These are phyloP conservation scores for Chrysaora quinquecirrha DNA, from an alignment of 30 jellyfish, hydroid and myxozoan species.

Conservation along the genomic window DNA sequence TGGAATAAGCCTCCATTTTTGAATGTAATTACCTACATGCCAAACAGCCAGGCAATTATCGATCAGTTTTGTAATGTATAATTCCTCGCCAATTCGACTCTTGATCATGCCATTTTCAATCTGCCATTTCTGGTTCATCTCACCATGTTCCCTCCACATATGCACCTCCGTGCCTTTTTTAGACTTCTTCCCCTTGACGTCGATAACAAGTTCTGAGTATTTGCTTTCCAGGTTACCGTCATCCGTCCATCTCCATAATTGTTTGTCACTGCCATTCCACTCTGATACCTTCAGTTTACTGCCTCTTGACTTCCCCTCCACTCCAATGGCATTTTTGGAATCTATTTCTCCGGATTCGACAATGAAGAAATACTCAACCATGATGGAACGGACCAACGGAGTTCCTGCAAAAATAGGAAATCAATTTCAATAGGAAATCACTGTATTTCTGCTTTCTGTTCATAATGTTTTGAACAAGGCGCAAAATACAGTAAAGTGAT, in stretches of 20 bases:
- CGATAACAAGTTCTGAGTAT: not conserved
- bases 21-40: not conserved
- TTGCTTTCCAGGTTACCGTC: slow-evolving; percentile 22
- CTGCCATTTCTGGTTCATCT: slow-evolving; percentile 12
- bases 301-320: no score
- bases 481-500: no score
- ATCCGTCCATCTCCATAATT: slow-evolving; percentile 36
- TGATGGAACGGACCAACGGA: no score
- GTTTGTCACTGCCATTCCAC: slow-evolving; percentile 14
- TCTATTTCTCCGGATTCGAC: no score
- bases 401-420: no score
- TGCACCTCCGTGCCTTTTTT: slow-evolving; percentile 4
- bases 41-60: not conserved
- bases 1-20: slow-evolving; percentile 14
- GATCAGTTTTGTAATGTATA: not conserved
- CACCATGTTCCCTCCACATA: not conserved
- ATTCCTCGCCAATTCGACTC: slow-evolving; percentile 6
- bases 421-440: no score
- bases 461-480: no score
- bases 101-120: slow-evolving; percentile 11
- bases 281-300: slow-evolving; percentile 4
- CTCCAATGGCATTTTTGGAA: no score
- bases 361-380: no score
- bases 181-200: not conserved
- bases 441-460: no score